phyloP scores from a whole-genome alignment of 2,888 invertebrate species.

The Hoplodrina blanda region DNA sequence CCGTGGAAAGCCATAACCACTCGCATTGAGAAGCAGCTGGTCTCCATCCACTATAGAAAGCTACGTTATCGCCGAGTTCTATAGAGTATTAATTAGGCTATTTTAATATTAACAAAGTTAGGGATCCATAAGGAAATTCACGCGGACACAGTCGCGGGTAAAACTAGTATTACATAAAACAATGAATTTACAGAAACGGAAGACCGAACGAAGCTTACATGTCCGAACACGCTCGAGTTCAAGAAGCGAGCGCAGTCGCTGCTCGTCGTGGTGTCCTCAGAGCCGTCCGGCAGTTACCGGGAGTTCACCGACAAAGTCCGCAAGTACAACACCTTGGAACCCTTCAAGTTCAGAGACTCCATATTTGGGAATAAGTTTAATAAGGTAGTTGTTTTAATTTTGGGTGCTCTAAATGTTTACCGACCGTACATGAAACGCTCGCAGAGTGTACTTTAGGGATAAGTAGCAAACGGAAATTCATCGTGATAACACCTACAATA shows the following conservation, averaged over 20 bases:
- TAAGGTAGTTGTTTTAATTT: slow-evolving; percentile 81
- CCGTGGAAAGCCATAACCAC: background rate
- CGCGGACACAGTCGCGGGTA: no score
- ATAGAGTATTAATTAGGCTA: no score
- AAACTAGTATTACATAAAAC: no score
- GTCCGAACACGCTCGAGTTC: slow-evolving; percentile 91
- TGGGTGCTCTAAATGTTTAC: slow-evolving; percentile 8
- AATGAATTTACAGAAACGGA: slow-evolving; percentile 77
- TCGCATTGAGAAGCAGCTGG: background rate
- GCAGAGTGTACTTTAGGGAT: no score
- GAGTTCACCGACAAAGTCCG: slow-evolving; percentile 95
- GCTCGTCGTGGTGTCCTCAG: slow-evolving; percentile 96
- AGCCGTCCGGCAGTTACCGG: slow-evolving; percentile 93
- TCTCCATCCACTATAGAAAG: background rate
- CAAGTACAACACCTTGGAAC: slow-evolving; percentile 94
- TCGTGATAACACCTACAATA: no score
- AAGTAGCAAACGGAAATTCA: no score
- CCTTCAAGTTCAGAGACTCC: slow-evolving; percentile 94
- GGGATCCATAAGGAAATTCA: no score
- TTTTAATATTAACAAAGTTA: no score
- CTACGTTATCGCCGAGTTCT: no score
- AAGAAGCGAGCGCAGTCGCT: slow-evolving; percentile 94
- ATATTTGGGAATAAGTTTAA: slow-evolving; percentile 89
- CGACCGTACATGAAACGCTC: background rate
- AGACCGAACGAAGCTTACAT: slow-evolving; percentile 86